Base-by-base conservation (phyloP, 2,113 vertebrate species). In the Mungos mungo region DNA sequence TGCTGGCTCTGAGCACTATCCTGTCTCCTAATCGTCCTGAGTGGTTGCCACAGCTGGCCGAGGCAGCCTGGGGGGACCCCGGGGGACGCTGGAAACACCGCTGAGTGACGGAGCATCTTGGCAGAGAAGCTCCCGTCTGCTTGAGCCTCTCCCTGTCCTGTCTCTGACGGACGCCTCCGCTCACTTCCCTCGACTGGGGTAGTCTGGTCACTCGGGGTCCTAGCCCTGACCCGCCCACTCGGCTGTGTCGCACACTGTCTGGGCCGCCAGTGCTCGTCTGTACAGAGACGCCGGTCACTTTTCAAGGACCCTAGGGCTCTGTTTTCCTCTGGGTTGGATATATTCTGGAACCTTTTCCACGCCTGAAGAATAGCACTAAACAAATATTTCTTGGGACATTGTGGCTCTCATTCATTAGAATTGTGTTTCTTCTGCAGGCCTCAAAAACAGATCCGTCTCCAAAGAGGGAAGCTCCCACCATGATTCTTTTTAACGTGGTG, bases 401-500 rank as follows among this genome's bases (percentile, higher is more conserved):
- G 52, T 31, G 50, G 57, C 63, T 85, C 50, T 88, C 21, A 4
- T 65, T 95, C 82, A 96, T 41, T 83, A 79, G 65, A 80, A 41
- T 74, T 41, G 2, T 95, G 97, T 52, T 71, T 98, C 3, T 98
- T 98, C 97, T 98, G 50, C 98, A 99, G 99, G 99, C 99, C 38
- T 99, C 99, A 79, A 99, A 99, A 98, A 99, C 99, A 16, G 99
- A 99, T 95, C 99, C 99, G 29, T 99, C 99, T 11, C 99, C 99
- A 4, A 99, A 99, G 98, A 99, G 99, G 97, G 99, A 99, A 97
- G 99, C 99, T 98, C 99, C 99, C 54, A 99, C 99, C 1, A 99
- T 99, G 99, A 99, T 99, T 98, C 98, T 99, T 63, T 99, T 99
- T 97, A 99, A 99, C 2, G 99, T 99, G 93, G 99, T 99, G 12